phyloP scores from a whole-genome alignment of 2,113 vertebrate species.

The Papio anubis region DNA sequence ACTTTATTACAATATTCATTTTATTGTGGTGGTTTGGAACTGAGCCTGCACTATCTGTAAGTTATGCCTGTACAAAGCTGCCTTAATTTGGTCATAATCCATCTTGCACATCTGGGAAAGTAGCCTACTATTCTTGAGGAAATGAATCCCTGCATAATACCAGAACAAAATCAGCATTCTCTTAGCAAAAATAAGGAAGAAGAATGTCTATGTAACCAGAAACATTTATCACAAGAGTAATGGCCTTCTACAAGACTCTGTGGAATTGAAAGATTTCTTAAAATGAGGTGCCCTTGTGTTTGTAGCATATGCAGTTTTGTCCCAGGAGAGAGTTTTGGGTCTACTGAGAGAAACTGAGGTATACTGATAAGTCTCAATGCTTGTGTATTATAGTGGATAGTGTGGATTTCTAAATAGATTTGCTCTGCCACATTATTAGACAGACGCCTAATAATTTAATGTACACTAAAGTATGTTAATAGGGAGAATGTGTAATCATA shows the following conservation, averaged over 20 bases:
- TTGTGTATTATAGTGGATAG: neutral
- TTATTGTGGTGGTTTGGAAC: neutral
- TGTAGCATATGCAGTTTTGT: neutral
- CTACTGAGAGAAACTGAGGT: neutral
- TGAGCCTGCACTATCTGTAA: neutral
- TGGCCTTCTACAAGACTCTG: neutral
- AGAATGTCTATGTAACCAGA: neutral
- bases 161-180: neutral
- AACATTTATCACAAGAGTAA: neutral
- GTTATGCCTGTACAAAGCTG: neutral
- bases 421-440: neutral
- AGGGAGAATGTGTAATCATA: constrained; percentile 14
- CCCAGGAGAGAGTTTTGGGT: neutral
- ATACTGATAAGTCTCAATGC: neutral
- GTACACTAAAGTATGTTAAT: constrained; percentile 2
- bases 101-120: neutral
- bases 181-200: neutral
- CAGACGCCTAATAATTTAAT: constrained; percentile 18
- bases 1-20: neutral
- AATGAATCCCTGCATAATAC: neutral
- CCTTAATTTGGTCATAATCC: neutral
- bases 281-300: neutral
- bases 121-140: neutral
- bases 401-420: constrained; percentile 11
- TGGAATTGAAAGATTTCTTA: neutral